Percentiles rank a stretch among this genome's conserved stretches.
These are phyloP conservation scores for Myiotriccus ornatus DNA, from an alignment of 2,797 vertebrate species.

Conservation along the genomic window DNA sequence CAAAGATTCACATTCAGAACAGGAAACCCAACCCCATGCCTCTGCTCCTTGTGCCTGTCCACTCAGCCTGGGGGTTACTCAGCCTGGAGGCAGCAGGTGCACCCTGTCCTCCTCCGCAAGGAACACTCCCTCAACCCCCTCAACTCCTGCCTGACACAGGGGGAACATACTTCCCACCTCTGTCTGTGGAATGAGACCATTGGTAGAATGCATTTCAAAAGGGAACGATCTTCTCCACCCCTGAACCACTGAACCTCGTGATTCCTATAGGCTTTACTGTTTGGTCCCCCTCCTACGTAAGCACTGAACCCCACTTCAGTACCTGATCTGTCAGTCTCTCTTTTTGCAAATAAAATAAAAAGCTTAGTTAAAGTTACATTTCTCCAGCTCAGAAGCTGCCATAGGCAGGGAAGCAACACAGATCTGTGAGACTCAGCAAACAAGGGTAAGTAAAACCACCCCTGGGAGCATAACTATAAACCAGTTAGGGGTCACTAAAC, in stretches of 20 bases:
- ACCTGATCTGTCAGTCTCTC: neutral
- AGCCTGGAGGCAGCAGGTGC: rapidly evolving
- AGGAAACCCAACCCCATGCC: rapidly evolving
- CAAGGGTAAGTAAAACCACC: neutral
- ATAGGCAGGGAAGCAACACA: neutral
- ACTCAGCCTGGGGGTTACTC: neutral
- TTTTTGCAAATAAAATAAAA: neutral
- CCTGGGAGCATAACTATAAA: neutral
- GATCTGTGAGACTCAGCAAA: neutral
- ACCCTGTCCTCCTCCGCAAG: neutral
- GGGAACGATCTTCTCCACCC: neutral
- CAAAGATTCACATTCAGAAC: neutral
- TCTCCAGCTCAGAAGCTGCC: neutral
- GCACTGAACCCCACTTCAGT: neutral
- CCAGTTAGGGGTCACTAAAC: neutral
- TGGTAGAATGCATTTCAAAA: neutral
- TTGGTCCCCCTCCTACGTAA: neutral
- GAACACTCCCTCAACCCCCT: neutral
- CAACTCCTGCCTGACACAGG: neutral
- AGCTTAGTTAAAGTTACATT: neutral
- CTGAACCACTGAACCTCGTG: neutral
- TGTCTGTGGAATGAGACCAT: neutral
- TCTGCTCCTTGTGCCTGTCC: neutral
- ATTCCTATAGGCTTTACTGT: neutral
- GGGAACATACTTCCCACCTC: neutral